Percentiles rank a stretch among this genome's conserved stretches.
Evolutionary conservation across 2,113 vertebrate species (phyloP).

Genomic region (Beaufortia kweichowensis): DNA sequence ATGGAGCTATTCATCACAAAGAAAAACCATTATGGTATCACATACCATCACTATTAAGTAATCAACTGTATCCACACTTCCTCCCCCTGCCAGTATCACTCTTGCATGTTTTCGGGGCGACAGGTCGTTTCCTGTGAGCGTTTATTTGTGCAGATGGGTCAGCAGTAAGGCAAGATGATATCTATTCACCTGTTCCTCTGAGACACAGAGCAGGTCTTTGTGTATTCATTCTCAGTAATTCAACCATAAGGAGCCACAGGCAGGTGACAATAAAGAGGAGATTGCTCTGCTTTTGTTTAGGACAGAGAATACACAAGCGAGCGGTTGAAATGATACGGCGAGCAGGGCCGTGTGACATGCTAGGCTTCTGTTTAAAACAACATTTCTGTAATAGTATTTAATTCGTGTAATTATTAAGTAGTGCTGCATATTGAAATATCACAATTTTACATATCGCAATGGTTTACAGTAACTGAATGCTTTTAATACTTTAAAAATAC

Average conservation of each 20-base stretch:
- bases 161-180: constrained; percentile 83
- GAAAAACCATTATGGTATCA: background rate
- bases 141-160: constrained; percentile 75
- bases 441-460: too few relatives aligned
- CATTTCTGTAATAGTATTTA: too few relatives aligned
- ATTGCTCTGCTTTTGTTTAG: constrained; percentile 43
- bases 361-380: too few relatives aligned
- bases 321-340: background rate
- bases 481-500: too few relatives aligned
- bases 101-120: constrained; percentile 67
- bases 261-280: constrained; percentile 77
- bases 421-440: too few relatives aligned
- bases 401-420: too few relatives aligned
- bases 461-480: too few relatives aligned
- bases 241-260: constrained; percentile 82
- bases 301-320: background rate
- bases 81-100: constrained; percentile 33
- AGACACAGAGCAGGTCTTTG: constrained; percentile 87
- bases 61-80: background rate
- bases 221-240: constrained; percentile 91
- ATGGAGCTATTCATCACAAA: too few relatives aligned
- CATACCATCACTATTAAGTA: background rate
- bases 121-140: constrained; percentile 82
- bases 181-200: constrained; percentile 83
- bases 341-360: too few relatives aligned